These are phyloP conservation scores for Clostera curtula DNA, from an alignment of 2,888 invertebrate genomes.

Conservation along the genomic window DNA sequence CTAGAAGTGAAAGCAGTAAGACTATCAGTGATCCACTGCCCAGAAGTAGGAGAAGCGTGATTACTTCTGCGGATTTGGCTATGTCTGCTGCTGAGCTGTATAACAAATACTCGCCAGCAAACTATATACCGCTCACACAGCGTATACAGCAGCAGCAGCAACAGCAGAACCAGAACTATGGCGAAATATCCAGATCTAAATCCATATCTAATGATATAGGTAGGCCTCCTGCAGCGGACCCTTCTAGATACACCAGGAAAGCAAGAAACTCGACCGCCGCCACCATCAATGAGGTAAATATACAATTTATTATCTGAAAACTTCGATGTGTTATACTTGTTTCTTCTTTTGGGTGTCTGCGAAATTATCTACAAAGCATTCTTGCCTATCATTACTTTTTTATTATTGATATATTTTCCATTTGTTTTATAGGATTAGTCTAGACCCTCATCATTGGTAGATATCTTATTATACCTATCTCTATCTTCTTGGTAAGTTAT, in stretches of 20 bases:
- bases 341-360: conserved; percentile 37
- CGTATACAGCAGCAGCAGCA: conserved; percentile 50
- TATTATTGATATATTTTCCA: background rate
- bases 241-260: conserved; percentile 42
- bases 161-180: conserved; percentile 41
- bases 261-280: conserved; percentile 54
- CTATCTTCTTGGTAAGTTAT: too few relatives aligned
- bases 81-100: conserved; percentile 81
- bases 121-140: conserved; percentile 79
- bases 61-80: conserved; percentile 66
- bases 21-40: conserved; percentile 51
- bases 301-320: conserved; percentile 1
- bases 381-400: background rate
- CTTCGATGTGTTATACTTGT: conserved; percentile 13
- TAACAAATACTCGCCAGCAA: conserved; percentile 84
- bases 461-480: too few relatives aligned
- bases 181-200: conserved; percentile 68
- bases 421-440: too few relatives aligned
- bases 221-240: conserved; percentile 52
- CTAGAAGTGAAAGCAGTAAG: conserved; percentile 71
- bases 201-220: conserved; percentile 77
- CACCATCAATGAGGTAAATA: conserved; percentile 53
- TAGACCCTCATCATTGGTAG: too few relatives aligned
- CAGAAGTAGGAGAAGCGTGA: conserved; percentile 52
- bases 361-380: conserved; percentile 28